phyloP scores from a whole-genome alignment of 1,140 invertebrate genomes.

The Lethrus apterus region DNA sequence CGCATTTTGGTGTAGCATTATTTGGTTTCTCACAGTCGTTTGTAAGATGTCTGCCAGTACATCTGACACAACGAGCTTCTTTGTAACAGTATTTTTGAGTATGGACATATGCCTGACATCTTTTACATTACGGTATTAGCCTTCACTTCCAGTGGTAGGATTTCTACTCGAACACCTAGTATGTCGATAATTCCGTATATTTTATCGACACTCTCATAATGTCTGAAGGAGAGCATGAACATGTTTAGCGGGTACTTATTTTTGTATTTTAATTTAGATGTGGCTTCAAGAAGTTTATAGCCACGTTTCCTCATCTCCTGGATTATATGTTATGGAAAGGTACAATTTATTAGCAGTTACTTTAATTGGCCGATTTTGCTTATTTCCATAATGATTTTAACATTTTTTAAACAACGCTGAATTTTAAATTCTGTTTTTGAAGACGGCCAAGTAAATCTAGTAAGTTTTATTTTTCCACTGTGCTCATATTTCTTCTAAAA shows the following conservation, averaged over 20 bases:
- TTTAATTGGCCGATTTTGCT: conserved; percentile 19
- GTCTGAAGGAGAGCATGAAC: conserved; percentile 18
- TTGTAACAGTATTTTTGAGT: conserved; percentile 15
- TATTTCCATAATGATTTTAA: conserved; percentile 21
- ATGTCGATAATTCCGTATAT: conserved; percentile 14
- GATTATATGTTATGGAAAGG: conserved; percentile 8
- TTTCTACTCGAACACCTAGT: conserved; percentile 17
- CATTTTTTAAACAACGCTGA: no score
- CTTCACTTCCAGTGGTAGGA: conserved; percentile 17
- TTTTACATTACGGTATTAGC: conserved; percentile 17
- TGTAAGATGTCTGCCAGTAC: not conserved
- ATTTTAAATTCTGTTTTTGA: no score
- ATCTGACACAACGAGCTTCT: conserved; percentile 25
- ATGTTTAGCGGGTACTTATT: conserved; percentile 20
- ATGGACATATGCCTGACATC: conserved; percentile 16
- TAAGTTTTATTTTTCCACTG: no score
- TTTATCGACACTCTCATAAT: conserved; percentile 14
- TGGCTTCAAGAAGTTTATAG: conserved; percentile 15
- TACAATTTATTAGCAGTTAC: conserved; percentile 5
- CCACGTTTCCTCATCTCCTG: conserved; percentile 7
- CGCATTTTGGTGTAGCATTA: conserved; percentile 36
- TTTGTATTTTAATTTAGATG: conserved; percentile 19
- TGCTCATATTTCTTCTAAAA: no score
- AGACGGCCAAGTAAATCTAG: no score
- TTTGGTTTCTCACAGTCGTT: not conserved